These are phyloP conservation scores for Sciurus vulgaris DNA, from an alignment of 2,797 vertebrate species.

Conservation along the genomic window DNA sequence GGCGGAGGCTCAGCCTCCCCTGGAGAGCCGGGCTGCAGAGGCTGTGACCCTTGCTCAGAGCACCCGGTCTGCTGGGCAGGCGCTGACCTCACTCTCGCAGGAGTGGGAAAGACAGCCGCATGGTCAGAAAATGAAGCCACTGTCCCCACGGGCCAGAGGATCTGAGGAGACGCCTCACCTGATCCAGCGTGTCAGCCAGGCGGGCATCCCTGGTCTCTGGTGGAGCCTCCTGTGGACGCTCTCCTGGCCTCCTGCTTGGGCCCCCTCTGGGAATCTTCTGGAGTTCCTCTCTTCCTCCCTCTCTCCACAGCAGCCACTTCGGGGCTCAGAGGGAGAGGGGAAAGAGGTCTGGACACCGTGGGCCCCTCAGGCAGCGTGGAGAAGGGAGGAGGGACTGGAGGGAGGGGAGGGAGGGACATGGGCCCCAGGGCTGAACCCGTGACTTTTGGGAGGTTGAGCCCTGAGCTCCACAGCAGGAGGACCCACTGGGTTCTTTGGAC, in stretches of 20 bases:
- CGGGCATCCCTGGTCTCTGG: neutral
- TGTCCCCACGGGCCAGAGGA: neutral
- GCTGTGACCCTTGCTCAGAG: too few relatives aligned
- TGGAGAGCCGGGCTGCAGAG: too few relatives aligned
- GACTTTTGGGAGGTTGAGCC: neutral
- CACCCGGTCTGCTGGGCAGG: neutral
- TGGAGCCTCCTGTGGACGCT: neutral
- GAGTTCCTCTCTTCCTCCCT: too few relatives aligned
- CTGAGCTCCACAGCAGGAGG: neutral
- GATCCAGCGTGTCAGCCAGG: neutral
- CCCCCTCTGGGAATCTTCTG: neutral
- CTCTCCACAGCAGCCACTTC: neutral
- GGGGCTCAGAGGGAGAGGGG: neutral
- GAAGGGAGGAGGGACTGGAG: neutral
- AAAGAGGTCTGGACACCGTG: neutral
- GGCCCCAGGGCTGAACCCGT: neutral
- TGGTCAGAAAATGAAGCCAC: neutral
- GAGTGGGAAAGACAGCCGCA: rapidly evolving
- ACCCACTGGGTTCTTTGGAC: neutral
- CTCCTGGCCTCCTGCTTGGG: neutral
- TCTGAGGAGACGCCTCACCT: neutral
- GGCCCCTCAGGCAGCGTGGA: neutral
- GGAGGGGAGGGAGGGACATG: too few relatives aligned
- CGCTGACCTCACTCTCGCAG: neutral
- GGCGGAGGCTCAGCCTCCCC: neutral